Percentiles rank a stretch among this genome's conserved stretches.
Evolutionary conservation across 1,140 invertebrate genomes (phyloP).

Genomic region (Drosophila dunni): DNA sequence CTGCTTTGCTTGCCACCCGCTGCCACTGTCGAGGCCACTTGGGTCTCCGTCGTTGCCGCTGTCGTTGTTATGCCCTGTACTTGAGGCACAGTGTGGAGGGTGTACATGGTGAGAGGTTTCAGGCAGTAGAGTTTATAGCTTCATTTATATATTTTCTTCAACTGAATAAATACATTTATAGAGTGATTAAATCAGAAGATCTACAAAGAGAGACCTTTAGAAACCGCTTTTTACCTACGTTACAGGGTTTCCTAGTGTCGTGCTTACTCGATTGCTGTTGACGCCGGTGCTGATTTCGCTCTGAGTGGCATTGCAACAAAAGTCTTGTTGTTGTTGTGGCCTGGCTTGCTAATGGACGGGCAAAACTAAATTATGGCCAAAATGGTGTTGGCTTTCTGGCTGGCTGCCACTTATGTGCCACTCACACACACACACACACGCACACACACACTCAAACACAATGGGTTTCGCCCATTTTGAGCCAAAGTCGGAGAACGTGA

Average conservation of each 20-base stretch:
- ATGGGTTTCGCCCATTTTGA: conserved; percentile 59
- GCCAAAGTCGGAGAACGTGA: conserved; percentile 56
- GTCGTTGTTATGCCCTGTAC: neutral
- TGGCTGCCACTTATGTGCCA: conserved; percentile 81
- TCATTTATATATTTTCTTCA: no score
- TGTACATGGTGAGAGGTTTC: no score
- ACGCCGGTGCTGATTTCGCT: conserved; percentile 68
- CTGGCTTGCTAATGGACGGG: conserved; percentile 76
- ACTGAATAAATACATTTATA: no score
- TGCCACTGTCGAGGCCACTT: conserved; percentile 67
- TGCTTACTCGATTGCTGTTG: neutral
- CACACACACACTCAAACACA: conserved; percentile 5
- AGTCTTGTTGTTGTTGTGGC: conserved; percentile 41
- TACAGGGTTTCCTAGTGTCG: no score
- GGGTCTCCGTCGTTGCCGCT: conserved; percentile 11
- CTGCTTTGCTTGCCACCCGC: conserved; percentile 2
- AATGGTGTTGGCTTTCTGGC: conserved; percentile 82
- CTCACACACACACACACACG: conserved; percentile 50
- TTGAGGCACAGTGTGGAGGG: no score
- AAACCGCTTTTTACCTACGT: no score
- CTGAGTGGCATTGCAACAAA: conserved; percentile 76
- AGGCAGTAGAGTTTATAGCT: no score
- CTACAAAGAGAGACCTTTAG: no score
- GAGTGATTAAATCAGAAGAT: no score
- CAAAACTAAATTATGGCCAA: conserved; percentile 82